Evolutionary conservation across 2,113 vertebrate species (phyloP), one percentile per base, ranked within the genome.

Genomic region (Hyaena hyaena): DNA sequence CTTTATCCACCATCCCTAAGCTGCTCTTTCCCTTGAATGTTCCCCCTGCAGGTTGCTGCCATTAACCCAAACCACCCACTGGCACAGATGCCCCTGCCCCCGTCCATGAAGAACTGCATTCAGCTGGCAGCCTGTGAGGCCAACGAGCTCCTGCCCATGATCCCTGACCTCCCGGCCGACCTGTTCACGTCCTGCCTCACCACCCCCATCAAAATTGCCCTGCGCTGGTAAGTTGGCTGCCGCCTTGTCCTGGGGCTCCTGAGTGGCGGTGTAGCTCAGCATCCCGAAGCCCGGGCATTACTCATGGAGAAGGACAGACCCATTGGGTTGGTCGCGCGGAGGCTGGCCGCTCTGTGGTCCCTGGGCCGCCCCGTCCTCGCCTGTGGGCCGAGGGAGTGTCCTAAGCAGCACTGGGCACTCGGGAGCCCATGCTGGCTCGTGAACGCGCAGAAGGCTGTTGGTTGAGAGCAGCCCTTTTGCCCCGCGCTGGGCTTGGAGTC

Each of bases 31-130:
- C 89, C 76, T 63, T 55, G 28, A 2, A 5, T 61, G 50, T 66
- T 97, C 48, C 97, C 88, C 3, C 31, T 93, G 0, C 98, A 99
- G 99, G 99, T 99, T 79, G 99, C 99, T 9, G 99, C 99, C 12
- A 99, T 99, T 93, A 99, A 99, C 97, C 99, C 99, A 4, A 99
- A 99, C 98, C 99, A 99, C 97, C 99, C 99, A 0, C 99, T 99
- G 0, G 99, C 99, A 21, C 99, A 99, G 98, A 99, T 99, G 99
- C 99, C 99, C 0, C 97, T 99, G 95, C 99, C 99, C 0, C 99
- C 99, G 0, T 99, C 99, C 1, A 99, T 99, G 99, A 99, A 99
- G 98, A 99, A 99, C 98, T 99, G 99, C 98, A 99, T 99, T 96
- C 99, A 99, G 98, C 98, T 99, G 98, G 99, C 99, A 0, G 99